Base-by-base conservation (phyloP, 2,888 invertebrate species). In the Cecidostiba fungosa region DNA sequence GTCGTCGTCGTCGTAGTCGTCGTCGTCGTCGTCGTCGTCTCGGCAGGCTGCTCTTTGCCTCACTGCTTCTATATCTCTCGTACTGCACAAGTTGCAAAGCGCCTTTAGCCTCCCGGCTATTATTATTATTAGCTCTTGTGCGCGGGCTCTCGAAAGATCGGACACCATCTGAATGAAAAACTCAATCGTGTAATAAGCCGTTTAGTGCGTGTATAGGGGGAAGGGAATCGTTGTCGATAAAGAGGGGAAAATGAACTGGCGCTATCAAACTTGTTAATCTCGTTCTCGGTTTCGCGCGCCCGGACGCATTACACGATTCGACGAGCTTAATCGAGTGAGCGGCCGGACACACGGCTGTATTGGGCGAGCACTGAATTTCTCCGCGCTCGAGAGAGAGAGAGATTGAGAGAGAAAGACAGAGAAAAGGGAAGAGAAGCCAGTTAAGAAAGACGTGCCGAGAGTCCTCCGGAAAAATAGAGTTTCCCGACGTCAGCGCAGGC, bases 381-480 rank as follows among this genome's bases (percentile, higher is more conserved):
- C n/a, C 29, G 73, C 29, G 19, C 54, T n/a, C 6, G 10, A 43
- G 43, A 26, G 26, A 69, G 59, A 47, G 79, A 50, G 76, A 43
- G 59, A 54, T 73, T n/a, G 77, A 50, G 50, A 50, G 50, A 69
- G 77, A 81, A 81, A 66, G 78, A 82, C 70, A 69, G 62, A 78
- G 80, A 76, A 59, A 72, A 77, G 32, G 16, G 54, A 74, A 69
- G 69, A 10, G 83, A 54, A 76, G 29, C 81, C 79, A 81, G 76
- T 85, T 84, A 80, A 82, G 79, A 81, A 47, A 69, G 74, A 85
- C 82, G 84, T 78, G 82, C 78, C 74, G 83, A 81, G 80, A 86
- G 87, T 78, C 77, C 26, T 32, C 50, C 73, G 85, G 86, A 88
- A 88, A 88, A 86, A 82, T 76, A 80, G 73, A 86, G 80, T 81